Conservation (phyloP, 1,140 invertebrate species). For the Cotesia typhae region DNA sequence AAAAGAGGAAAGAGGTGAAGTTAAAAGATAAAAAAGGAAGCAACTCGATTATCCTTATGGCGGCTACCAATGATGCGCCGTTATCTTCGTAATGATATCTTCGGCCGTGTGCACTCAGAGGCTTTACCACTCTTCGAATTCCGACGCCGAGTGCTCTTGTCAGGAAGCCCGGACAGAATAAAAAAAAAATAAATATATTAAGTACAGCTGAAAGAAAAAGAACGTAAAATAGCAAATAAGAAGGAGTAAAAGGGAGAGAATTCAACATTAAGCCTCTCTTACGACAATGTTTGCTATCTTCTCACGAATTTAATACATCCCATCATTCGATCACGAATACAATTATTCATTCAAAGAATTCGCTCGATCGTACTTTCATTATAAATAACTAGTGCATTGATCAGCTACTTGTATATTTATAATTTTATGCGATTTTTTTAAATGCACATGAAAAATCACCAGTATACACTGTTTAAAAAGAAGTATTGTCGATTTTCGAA, state of each 20-base stretch:
- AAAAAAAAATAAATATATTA: background rate
- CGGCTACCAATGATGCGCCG: slow-evolving; percentile 52
- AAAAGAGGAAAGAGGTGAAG: background rate
- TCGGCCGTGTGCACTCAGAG: slow-evolving; percentile 29
- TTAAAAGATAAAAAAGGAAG: slow-evolving; percentile 12
- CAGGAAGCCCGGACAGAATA: slow-evolving; percentile 33
- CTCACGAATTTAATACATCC: slow-evolving; percentile 19
- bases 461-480: too few relatives aligned
- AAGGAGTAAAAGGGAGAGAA: background rate
- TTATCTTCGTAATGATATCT: slow-evolving; percentile 57
- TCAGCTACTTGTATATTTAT: background rate
- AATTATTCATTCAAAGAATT: slow-evolving; percentile 16
- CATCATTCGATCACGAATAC: slow-evolving; percentile 11
- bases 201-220: too few relatives aligned
- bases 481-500: too few relatives aligned
- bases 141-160: slow-evolving; percentile 39
- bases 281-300: slow-evolving; percentile 16
- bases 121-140: slow-evolving; percentile 43
- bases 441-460: too few relatives aligned
- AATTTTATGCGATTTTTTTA: too few relatives aligned
- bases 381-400: background rate
- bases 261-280: slow-evolving; percentile 7
- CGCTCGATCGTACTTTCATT: background rate
- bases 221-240: background rate
- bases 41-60: slow-evolving; percentile 47